These are phyloP conservation scores for Sinella curviseta DNA, from an alignment of 1,140 invertebrate genomes.

Conservation along the genomic window DNA sequence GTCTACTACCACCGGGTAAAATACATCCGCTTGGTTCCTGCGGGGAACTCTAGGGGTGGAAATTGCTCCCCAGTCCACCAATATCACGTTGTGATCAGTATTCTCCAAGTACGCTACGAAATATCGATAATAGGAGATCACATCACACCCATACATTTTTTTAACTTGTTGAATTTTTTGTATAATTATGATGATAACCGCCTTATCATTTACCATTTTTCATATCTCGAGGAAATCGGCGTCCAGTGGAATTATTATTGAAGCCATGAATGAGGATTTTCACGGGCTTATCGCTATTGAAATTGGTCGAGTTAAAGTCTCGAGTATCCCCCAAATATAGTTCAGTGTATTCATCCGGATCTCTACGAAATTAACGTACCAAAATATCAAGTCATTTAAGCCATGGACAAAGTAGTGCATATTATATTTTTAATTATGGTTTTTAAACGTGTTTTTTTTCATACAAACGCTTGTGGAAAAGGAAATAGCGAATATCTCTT, in stretches of 20 bases:
- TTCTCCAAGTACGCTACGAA: constrained; percentile 54
- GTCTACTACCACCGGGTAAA: constrained; percentile 21
- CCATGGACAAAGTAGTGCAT: not conserved
- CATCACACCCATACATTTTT: constrained; percentile 4
- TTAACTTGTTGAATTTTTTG: not conserved
- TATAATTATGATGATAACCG: too few species aligned
- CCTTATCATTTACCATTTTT: constrained; percentile 31
- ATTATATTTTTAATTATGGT: not conserved
- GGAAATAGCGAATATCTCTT: not conserved
- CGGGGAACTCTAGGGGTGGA: not conserved
- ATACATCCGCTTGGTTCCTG: not conserved
- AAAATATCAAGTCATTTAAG: too few species aligned
- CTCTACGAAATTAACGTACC: not conserved
- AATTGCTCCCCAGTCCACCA: constrained; percentile 62
- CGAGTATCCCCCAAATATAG: not conserved
- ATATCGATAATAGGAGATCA: constrained; percentile 53
- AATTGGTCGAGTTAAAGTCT: not conserved
- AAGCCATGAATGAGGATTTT: constrained; percentile 18
- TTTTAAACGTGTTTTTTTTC: not conserved
- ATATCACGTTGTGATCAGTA: constrained; percentile 56
- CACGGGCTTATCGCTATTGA: not conserved
- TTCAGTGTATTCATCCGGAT: constrained; percentile 12
- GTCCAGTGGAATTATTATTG: constrained; percentile 12
- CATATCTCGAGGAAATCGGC: not conserved
- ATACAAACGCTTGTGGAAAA: not conserved